A percentile compares a stretch with the other conserved stretches of the same genome.
phyloP scores from a whole-genome alignment of 1,140 invertebrate genomes.

The Zaprionus capensis region DNA sequence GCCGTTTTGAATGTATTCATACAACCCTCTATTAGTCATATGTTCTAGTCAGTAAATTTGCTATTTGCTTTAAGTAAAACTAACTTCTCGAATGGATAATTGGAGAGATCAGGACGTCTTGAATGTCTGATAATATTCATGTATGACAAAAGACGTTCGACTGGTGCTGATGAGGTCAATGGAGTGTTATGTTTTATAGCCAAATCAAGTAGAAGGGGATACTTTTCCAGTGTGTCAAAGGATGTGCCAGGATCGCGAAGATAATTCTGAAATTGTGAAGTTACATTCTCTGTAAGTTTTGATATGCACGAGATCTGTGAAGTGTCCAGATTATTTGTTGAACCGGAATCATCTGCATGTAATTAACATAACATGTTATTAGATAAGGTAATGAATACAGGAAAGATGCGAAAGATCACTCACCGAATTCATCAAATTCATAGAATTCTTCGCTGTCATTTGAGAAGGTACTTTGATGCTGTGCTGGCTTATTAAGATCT shows the following conservation, averaged over 20 bases:
- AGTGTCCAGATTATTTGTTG: conserved; percentile 31
- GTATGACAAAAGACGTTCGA: conserved; percentile 12
- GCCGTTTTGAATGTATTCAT: too few species aligned
- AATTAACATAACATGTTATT: background rate
- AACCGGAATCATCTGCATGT: conserved; percentile 2
- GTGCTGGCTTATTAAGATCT: background rate
- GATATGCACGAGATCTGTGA: conserved; percentile 15
- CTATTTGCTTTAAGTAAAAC: conserved; percentile 40
- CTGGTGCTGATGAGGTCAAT: conserved; percentile 21
- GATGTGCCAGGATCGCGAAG: conserved; percentile 25
- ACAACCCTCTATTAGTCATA: too few species aligned
- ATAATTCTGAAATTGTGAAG: conserved; percentile 32
- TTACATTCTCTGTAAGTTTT: conserved; percentile 22
- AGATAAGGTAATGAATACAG: background rate
- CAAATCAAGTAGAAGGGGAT: conserved; percentile 37
- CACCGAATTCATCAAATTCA: conserved; percentile 44
- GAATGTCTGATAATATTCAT: conserved; percentile 16
- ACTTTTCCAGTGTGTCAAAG: conserved; percentile 33
- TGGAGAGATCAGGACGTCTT: background rate
- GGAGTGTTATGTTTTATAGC: conserved; percentile 41
- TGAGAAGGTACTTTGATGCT: background rate
- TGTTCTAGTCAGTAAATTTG: background rate
- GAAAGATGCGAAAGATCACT: background rate
- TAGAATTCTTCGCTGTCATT: conserved; percentile 33
- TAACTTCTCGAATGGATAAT: conserved; percentile 34